Conservation (phyloP, 2,888 invertebrate genomes). For the Parthenolecanium corni region DNA sequence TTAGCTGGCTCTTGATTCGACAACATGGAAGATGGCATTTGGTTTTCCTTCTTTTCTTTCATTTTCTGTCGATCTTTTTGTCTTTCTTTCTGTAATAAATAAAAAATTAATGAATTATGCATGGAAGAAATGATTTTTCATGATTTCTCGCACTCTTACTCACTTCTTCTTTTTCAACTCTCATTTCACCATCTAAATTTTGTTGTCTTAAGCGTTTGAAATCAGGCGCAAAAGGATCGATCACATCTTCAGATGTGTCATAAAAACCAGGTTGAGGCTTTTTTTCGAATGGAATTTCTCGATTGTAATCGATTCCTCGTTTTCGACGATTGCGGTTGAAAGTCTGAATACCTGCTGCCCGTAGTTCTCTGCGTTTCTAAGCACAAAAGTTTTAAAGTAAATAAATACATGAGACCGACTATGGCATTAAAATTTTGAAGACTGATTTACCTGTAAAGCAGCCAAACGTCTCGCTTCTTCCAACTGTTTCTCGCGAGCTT, state of each 20-base stretch:
- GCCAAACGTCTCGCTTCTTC: constrained; percentile 95
- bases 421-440: not conserved
- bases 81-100: constrained; percentile 56
- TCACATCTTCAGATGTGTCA: constrained; percentile 79
- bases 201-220: constrained; percentile 82
- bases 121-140: constrained; percentile 2
- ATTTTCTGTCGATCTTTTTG: constrained; percentile 91
- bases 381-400: constrained; percentile 3
- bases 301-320: constrained; percentile 91
- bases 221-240: constrained; percentile 80
- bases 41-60: constrained; percentile 91
- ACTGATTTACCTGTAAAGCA: constrained; percentile 56
- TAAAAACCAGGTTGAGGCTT: constrained; percentile 85
- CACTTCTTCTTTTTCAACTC: constrained; percentile 83
- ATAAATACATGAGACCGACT: not conserved
- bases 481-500: constrained; percentile 94
- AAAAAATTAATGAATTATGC: constrained; percentile 10
- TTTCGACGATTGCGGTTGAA: constrained; percentile 52
- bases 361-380: constrained; percentile 81
- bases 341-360: constrained; percentile 84
- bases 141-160: not conserved
- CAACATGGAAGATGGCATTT: constrained; percentile 80
- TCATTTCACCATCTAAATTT: constrained; percentile 81
- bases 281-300: constrained; percentile 96
- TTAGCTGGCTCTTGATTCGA: constrained; percentile 78